These are phyloP conservation scores for Idris sp. DNA, from an alignment of 1,140 invertebrate genomes.

Conservation along the genomic window DNA sequence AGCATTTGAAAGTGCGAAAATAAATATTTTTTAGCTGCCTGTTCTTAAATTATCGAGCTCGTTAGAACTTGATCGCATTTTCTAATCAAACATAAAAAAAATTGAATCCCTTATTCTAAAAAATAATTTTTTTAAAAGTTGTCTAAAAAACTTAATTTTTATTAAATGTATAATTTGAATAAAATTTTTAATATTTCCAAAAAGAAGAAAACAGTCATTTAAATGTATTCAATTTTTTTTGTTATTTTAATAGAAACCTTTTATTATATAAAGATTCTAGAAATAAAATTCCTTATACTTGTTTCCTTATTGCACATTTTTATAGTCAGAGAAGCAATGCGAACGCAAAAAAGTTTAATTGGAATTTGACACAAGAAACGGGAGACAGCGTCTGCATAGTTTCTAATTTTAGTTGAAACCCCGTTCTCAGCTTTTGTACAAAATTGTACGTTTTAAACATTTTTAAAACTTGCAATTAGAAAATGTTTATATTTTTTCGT, in stretches of 20 bases:
- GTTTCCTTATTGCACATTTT: conserved; percentile 11
- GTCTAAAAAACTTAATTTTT: too few relatives aligned
- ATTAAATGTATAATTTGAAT: too few relatives aligned
- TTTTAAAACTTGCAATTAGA: conserved; percentile 17
- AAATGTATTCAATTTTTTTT: too few relatives aligned
- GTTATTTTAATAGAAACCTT: neutral
- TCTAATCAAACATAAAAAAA: too few relatives aligned
- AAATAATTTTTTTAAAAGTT: too few relatives aligned
- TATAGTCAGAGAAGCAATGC: conserved; percentile 11
- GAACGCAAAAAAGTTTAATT: conserved; percentile 24
- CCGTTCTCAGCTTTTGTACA: conserved; percentile 71
- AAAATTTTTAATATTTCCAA: too few relatives aligned
- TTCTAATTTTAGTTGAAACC: conserved; percentile 72
- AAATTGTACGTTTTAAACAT: conserved; percentile 52
- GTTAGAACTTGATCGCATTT: too few relatives aligned
- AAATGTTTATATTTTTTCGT: too few relatives aligned
- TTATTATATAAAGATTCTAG: conserved; percentile 6
- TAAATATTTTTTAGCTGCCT: conserved; percentile 14
- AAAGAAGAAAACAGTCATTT: too few relatives aligned
- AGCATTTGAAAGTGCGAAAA: conserved; percentile 27
- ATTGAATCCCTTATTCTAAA: too few relatives aligned
- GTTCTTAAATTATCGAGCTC: conserved; percentile 3
- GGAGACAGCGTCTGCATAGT: conserved; percentile 61
- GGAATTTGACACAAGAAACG: conserved; percentile 53
- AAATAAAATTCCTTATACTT: conserved; percentile 2